These are phyloP conservation scores for Asteroscopus sphinx DNA, from an alignment of 2,888 invertebrate species.

Conservation along the genomic window DNA sequence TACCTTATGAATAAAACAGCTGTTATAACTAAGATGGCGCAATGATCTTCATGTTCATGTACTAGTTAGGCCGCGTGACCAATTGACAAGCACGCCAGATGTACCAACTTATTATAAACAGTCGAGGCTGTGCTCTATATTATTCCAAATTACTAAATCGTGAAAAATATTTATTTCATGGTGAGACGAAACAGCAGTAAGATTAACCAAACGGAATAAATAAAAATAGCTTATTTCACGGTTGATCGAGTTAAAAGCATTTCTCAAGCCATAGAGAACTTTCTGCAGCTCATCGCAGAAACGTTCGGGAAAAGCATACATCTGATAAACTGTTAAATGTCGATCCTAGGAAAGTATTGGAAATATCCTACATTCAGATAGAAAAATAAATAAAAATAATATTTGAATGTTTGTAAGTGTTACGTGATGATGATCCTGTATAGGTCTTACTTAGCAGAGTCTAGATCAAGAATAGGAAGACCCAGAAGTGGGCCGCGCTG, in stretches of 20 bases:
- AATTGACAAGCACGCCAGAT: slow-evolving; percentile 64
- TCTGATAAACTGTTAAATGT: slow-evolving; percentile 1
- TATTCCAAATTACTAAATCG: background rate
- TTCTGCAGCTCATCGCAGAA: background rate
- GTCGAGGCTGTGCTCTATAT: slow-evolving; percentile 20
- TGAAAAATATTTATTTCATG: too few species aligned
- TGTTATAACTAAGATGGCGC: slow-evolving; percentile 65
- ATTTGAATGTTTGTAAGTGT: background rate
- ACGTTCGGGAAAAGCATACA: slow-evolving; percentile 9
- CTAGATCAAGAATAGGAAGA: too few species aligned
- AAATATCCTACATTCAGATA: slow-evolving; percentile 2
- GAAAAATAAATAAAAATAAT: too few species aligned
- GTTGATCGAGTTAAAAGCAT: slow-evolving; percentile 3
- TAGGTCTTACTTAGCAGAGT: too few species aligned
- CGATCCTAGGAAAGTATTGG: background rate
- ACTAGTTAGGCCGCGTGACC: slow-evolving; percentile 55
- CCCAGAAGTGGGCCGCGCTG: too few species aligned
- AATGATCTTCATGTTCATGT: slow-evolving; percentile 50
- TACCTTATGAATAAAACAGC: slow-evolving; percentile 66
- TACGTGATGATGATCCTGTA: too few species aligned
- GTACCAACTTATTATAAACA: slow-evolving; percentile 48
- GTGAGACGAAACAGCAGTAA: too few species aligned
- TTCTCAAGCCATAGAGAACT: background rate
- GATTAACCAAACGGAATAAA: background rate
- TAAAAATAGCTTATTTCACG: slow-evolving; percentile 1